Evolutionary conservation across 2,888 invertebrate species (phyloP).

Genomic region (Lasioglossum pauxillum): DNA sequence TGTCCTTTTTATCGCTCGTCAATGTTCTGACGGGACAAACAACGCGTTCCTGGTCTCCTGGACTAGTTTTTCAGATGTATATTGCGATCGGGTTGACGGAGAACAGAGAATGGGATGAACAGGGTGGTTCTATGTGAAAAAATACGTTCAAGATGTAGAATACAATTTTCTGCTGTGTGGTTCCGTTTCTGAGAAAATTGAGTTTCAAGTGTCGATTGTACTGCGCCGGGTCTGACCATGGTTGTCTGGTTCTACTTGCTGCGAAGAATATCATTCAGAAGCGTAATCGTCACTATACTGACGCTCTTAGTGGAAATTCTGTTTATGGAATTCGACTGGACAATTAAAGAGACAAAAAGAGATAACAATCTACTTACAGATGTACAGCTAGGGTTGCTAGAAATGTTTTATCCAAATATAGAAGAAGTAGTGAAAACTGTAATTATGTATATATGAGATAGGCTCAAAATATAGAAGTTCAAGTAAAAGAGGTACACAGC

Average conservation of each 20-base stretch:
- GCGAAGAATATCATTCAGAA: background rate
- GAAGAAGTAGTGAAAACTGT: too few species aligned
- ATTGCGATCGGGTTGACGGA: background rate
- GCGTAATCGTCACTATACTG: background rate
- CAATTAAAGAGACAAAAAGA: background rate
- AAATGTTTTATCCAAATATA: too few species aligned
- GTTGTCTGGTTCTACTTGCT: background rate
- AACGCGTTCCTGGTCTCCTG: background rate
- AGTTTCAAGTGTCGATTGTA: background rate
- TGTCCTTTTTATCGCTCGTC: slow-evolving; percentile 2
- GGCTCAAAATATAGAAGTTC: too few species aligned
- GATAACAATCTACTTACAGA: background rate
- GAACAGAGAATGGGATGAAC: background rate
- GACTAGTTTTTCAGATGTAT: background rate
- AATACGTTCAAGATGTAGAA: background rate
- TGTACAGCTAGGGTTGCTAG: too few species aligned
- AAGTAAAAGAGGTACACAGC: too few species aligned
- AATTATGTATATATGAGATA: too few species aligned
- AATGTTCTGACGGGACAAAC: background rate
- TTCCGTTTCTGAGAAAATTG: background rate
- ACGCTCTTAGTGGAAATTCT: background rate
- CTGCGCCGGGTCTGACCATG: background rate
- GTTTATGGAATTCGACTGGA: background rate
- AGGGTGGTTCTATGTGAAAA: background rate
- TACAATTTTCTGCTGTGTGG: background rate